Percentiles rank a stretch among this genome's conserved stretches.
phyloP scores from a whole-genome alignment of 2,797 vertebrate species.

The Cossypha heuglini region DNA sequence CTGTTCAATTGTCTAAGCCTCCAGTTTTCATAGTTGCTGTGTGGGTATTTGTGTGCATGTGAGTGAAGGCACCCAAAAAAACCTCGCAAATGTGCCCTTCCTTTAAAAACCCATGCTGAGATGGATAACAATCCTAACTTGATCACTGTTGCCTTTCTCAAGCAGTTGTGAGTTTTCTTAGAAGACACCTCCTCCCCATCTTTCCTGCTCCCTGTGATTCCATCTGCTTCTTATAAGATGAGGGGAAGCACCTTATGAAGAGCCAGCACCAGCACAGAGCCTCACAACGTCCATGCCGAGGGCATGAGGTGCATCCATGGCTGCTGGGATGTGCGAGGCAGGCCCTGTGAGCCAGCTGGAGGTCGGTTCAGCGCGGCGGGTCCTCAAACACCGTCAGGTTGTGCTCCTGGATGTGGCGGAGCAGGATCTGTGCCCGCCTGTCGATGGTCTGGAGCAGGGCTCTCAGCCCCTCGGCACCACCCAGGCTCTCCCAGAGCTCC shows the following conservation, averaged over 20 bases:
- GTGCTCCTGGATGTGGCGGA: conserved; percentile 79
- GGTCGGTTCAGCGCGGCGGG: fast-evolving
- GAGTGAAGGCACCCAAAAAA: not conserved
- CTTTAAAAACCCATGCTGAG: not conserved
- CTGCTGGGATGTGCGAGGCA: not conserved
- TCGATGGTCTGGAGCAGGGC: conserved; percentile 76
- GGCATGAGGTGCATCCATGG: fast-evolving
- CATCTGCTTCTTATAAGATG: not conserved
- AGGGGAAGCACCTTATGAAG: not conserved
- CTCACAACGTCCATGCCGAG: fast-evolving
- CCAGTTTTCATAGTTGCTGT: not conserved
- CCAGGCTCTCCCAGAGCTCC: conserved; percentile 87
- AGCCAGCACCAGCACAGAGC: fast-evolving
- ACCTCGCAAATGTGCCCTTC: not conserved
- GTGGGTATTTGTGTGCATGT: fast-evolving
- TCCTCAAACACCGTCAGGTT: conserved; percentile 74
- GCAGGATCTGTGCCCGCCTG: conserved; percentile 78
- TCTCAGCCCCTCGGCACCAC: conserved; percentile 74
- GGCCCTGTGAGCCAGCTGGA: fast-evolving
- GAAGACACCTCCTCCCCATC: not conserved
- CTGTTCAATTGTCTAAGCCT: not conserved
- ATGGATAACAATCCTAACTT: not conserved
- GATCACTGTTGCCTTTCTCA: not conserved
- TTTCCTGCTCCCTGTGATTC: not conserved
- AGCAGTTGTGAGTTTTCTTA: not conserved